A percentile compares a stretch with the other conserved stretches of the same genome.
Evolutionary conservation across 2,888 invertebrate genomes (phyloP).

Genomic region (Thereva unica): DNA sequence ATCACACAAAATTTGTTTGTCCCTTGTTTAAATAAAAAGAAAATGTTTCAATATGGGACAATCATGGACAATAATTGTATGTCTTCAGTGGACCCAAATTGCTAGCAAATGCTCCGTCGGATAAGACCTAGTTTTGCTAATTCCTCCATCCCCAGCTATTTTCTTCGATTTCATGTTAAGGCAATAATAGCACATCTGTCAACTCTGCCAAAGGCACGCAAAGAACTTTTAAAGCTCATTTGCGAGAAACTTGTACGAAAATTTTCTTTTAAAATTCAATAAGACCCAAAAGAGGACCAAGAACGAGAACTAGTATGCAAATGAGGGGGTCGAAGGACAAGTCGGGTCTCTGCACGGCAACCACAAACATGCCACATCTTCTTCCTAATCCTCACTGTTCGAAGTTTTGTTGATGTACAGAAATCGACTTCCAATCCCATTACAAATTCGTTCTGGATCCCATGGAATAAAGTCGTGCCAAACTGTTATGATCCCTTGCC

Average conservation of each 20-base stretch:
- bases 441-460: constrained; percentile 39
- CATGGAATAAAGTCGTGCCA: constrained; percentile 30
- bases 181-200: too few relatives aligned
- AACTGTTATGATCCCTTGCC: constrained; percentile 26
- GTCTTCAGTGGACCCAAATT: too few relatives aligned
- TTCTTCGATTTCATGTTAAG: too few relatives aligned
- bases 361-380: constrained; percentile 25
- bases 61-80: too few relatives aligned
- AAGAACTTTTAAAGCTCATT: not conserved
- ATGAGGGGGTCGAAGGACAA: constrained; percentile 35
- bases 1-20: too few relatives aligned
- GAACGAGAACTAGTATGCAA: constrained; percentile 34
- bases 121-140: too few relatives aligned
- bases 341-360: constrained; percentile 15
- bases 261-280: constrained; percentile 22
- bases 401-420: constrained; percentile 34
- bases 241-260: constrained; percentile 3
- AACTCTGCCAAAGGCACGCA: too few relatives aligned
- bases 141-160: too few relatives aligned
- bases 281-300: constrained; percentile 21
- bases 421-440: constrained; percentile 41
- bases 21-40: too few relatives aligned
- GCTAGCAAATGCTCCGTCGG: too few relatives aligned
- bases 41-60: too few relatives aligned
- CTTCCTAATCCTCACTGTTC: constrained; percentile 3